These are phyloP conservation scores for Borostomias antarcticus DNA, from an alignment of 2,797 vertebrate genomes.

Conservation along the genomic window DNA sequence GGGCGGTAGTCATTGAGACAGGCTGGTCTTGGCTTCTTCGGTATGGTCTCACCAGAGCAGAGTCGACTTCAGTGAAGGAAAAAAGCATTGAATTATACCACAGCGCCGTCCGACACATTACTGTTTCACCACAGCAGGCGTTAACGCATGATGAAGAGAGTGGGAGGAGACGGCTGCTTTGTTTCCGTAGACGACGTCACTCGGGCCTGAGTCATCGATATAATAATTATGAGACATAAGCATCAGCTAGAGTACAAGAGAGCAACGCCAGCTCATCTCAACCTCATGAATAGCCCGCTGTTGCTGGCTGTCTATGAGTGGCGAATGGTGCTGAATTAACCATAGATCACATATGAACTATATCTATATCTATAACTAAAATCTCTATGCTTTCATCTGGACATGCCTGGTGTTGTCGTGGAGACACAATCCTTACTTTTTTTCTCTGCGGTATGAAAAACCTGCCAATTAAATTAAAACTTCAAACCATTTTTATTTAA, in stretches of 20 bases:
- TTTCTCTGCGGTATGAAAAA: neutral
- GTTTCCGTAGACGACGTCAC: constrained; percentile 73
- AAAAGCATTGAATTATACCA: no score
- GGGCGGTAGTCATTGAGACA: no score
- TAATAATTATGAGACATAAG: constrained; percentile 71
- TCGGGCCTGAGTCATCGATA: constrained; percentile 69
- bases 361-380: no score
- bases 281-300: constrained; percentile 71
- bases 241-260: neutral
- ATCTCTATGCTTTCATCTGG: constrained; percentile 61
- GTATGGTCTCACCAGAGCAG: no score
- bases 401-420: constrained; percentile 66
- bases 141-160: constrained; percentile 71
- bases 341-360: no score
- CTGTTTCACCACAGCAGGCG: constrained; percentile 57
- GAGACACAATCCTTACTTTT: constrained; percentile 49
- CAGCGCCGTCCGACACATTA: constrained; percentile 63
- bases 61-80: no score
- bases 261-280: constrained; percentile 69
- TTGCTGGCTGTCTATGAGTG: constrained; percentile 73
- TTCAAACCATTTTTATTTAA: no score
- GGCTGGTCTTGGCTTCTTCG: no score
- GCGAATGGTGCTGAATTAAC: constrained; percentile 73
- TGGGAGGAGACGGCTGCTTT: constrained; percentile 69
- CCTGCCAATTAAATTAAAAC: neutral